phyloP scores from a whole-genome alignment of 2,888 invertebrate genomes.

The Drosophila phalerata region DNA sequence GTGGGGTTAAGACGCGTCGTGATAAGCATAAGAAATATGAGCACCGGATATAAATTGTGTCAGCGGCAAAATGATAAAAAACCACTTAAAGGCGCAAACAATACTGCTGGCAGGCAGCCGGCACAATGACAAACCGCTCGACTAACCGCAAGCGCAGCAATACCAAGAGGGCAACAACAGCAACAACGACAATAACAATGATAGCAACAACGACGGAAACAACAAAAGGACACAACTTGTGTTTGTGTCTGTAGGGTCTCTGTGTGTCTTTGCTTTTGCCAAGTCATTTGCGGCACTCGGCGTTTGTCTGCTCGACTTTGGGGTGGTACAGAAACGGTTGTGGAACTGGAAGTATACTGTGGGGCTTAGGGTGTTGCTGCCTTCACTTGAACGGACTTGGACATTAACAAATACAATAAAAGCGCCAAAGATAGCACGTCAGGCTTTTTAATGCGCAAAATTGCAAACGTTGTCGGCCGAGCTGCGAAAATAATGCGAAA shows the following conservation, averaged over 20 bases:
- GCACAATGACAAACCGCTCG: conserved; percentile 82
- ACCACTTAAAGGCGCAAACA: conserved; percentile 84
- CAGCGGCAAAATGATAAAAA: conserved; percentile 85
- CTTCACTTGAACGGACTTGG: conserved; percentile 65
- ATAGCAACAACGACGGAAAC: conserved; percentile 65
- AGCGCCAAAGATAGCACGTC: conserved; percentile 82
- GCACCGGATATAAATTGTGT: conserved; percentile 85
- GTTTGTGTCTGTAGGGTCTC: conserved; percentile 42
- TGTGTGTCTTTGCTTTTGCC: conserved; percentile 49
- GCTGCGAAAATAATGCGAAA: conserved; percentile 80
- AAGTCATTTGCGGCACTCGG: conserved; percentile 77
- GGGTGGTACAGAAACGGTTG: neutral
- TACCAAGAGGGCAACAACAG: conserved; percentile 51
- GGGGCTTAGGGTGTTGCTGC: conserved; percentile 11
- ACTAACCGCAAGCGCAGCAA: conserved; percentile 76
- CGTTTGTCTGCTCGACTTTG: conserved; percentile 27
- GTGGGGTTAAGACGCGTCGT: conserved; percentile 59
- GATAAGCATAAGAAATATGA: conserved; percentile 85
- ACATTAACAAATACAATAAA: conserved; percentile 81
- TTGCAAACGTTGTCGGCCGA: conserved; percentile 73
- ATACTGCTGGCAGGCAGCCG: conserved; percentile 71
- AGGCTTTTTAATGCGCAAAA: conserved; percentile 82
- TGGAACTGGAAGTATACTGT: conserved; percentile 2
- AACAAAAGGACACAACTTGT: conserved; percentile 80
- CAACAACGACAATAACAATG: conserved; percentile 45